phyloP scores from a whole-genome alignment of 2,797 vertebrate genomes.

The Oreochromis grahami region DNA sequence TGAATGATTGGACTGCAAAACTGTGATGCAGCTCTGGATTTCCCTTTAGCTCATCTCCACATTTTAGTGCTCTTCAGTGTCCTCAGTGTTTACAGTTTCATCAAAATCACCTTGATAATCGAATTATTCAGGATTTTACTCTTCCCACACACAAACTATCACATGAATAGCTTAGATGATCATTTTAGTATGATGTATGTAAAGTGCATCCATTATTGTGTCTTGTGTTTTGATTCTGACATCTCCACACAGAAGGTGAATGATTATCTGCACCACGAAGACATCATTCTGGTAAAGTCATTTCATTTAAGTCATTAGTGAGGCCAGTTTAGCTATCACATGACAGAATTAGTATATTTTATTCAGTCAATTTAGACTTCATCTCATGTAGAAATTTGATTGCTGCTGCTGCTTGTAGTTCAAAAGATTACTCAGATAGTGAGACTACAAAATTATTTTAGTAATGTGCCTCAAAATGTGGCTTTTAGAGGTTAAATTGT shows the following conservation, averaged over 20 bases:
- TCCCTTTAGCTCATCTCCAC: not conserved
- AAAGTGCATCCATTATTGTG: not conserved
- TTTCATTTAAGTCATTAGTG: not conserved
- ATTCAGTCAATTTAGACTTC: not conserved
- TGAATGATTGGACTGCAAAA: not conserved
- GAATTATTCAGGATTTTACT: accelerated
- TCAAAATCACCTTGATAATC: not conserved
- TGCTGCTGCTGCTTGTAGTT: not conserved
- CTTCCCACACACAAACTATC: not conserved
- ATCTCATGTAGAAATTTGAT: not conserved
- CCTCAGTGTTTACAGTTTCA: not conserved
- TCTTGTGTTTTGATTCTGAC: not conserved
- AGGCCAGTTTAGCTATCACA: not conserved
- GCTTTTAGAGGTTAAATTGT: not conserved
- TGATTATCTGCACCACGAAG: slow-evolving; percentile 32
- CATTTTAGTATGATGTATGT: not conserved
- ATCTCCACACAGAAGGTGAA: slow-evolving; percentile 24
- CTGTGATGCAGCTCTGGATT: not conserved
- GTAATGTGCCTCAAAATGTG: not conserved
- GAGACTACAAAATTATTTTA: not conserved
- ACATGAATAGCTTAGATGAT: not conserved
- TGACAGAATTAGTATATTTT: not conserved
- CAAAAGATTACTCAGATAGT: not conserved
- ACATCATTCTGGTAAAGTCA: slow-evolving; percentile 9
- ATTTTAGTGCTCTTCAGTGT: no score